These are phyloP conservation scores for Drosophila mimica DNA, from an alignment of 2,888 invertebrate species.

Conservation along the genomic window DNA sequence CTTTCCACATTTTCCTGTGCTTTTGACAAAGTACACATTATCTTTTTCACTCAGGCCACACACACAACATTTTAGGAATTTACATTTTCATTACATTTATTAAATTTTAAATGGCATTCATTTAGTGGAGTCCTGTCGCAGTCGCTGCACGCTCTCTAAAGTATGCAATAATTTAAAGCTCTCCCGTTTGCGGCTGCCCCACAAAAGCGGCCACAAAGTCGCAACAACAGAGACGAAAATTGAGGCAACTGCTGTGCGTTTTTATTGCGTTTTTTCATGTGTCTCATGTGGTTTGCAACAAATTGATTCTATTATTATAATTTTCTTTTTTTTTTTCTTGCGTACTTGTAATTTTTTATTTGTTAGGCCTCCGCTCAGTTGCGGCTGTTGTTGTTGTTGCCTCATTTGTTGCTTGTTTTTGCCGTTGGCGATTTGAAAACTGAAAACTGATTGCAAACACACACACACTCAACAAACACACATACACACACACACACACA, in stretches of 20 bases:
- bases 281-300: constrained; percentile 80
- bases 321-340: not conserved
- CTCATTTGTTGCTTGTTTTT: constrained; percentile 54
- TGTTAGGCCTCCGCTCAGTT: constrained; percentile 17
- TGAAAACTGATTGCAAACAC: constrained; percentile 75
- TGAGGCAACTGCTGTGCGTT: constrained; percentile 57
- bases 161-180: constrained; percentile 75
- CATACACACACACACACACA: constrained; percentile 40
- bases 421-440: constrained; percentile 76
- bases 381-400: constrained; percentile 29
- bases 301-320: constrained; percentile 81
- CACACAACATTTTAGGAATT: constrained; percentile 8
- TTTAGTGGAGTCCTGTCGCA: not conserved
- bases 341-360: not conserved
- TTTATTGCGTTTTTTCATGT: constrained; percentile 74
- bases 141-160: constrained; percentile 37
- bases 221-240: constrained; percentile 20
- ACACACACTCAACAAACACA: constrained; percentile 13
- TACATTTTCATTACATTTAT: constrained; percentile 19
- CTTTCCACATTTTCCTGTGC: not conserved
- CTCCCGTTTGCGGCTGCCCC: constrained; percentile 60
- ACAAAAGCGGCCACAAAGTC: constrained; percentile 60
- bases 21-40: not conserved
- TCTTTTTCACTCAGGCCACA: not conserved
- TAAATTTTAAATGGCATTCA: constrained; percentile 10